These are phyloP conservation scores for Drosophila prosaltans DNA, from an alignment of 1,140 invertebrate species.

Conservation along the genomic window DNA sequence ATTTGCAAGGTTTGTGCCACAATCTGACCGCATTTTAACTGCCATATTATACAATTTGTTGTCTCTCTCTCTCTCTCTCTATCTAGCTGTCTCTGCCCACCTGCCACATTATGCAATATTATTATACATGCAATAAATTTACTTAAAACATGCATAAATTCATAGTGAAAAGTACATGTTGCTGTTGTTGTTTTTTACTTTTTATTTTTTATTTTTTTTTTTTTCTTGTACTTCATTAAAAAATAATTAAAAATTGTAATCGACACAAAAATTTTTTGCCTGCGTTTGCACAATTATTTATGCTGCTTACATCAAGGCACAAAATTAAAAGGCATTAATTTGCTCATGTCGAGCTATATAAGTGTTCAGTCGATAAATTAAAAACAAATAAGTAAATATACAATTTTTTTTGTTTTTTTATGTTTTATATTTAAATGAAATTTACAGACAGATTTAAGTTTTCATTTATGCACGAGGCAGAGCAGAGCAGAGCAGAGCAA, in stretches of 20 bases:
- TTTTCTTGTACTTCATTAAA: constrained; percentile 71
- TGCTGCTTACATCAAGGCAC: constrained; percentile 68
- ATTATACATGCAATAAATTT: constrained; percentile 71
- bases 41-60: constrained; percentile 12
- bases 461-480: constrained; percentile 22
- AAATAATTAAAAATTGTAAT: constrained; percentile 80
- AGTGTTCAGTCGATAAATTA: constrained; percentile 76
- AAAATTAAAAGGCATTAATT: constrained; percentile 79
- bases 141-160: constrained; percentile 71
- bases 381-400: constrained; percentile 72
- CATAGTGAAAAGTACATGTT: constrained; percentile 38
- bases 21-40: constrained; percentile 29
- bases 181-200: constrained; percentile 2
- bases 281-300: constrained; percentile 78
- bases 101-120: constrained; percentile 59
- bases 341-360: constrained; percentile 74
- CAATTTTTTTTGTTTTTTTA: constrained; percentile 5
- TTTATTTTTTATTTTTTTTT: constrained; percentile 34
- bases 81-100: constrained; percentile 29
- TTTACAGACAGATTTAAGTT: constrained; percentile 19
- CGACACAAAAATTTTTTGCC: constrained; percentile 66
- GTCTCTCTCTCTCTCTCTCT: neutral
- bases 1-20: constrained; percentile 23
- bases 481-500: neutral
- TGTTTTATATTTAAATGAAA: neutral